Conservation (phyloP, 2,888 invertebrate genomes). For the Parapristionchus giblindavisi region DNA sequence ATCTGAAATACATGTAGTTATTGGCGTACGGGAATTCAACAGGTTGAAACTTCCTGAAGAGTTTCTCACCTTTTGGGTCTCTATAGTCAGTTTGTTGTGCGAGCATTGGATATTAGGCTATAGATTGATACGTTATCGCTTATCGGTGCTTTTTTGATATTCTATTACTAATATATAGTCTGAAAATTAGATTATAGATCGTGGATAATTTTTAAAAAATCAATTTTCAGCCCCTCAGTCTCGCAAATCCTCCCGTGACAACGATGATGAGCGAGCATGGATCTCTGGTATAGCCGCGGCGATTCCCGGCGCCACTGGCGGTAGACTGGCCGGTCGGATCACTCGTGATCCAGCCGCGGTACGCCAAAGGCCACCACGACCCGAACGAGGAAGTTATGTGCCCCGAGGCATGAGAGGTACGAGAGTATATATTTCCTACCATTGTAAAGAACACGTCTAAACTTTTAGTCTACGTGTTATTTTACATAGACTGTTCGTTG, state of each 20-base stretch:
- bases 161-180: too few species aligned
- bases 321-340: conserved; percentile 31
- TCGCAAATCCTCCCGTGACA: not conserved
- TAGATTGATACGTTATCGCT: too few species aligned
- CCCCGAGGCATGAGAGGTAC: conserved; percentile 34
- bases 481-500: not conserved
- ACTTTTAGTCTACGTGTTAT: not conserved
- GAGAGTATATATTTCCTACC: not conserved
- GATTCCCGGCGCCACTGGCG: not conserved
- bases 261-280: conserved; percentile 25
- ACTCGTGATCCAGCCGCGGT: conserved; percentile 6
- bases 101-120: too few species aligned
- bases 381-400: conserved; percentile 34
- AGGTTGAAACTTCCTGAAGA: too few species aligned
- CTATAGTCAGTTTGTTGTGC: too few species aligned
- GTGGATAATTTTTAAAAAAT: too few species aligned
- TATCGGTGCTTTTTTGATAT: too few species aligned
- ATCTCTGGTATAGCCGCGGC: conserved; percentile 27
- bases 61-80: too few species aligned
- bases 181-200: too few species aligned
- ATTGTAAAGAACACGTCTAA: not conserved
- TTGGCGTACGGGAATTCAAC: too few species aligned
- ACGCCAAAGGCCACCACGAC: not conserved
- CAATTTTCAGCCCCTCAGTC: conserved; percentile 27
- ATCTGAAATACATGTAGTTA: too few species aligned